phyloP scores from a whole-genome alignment of 1,140 invertebrate genomes.

The Papilio xuthus region DNA sequence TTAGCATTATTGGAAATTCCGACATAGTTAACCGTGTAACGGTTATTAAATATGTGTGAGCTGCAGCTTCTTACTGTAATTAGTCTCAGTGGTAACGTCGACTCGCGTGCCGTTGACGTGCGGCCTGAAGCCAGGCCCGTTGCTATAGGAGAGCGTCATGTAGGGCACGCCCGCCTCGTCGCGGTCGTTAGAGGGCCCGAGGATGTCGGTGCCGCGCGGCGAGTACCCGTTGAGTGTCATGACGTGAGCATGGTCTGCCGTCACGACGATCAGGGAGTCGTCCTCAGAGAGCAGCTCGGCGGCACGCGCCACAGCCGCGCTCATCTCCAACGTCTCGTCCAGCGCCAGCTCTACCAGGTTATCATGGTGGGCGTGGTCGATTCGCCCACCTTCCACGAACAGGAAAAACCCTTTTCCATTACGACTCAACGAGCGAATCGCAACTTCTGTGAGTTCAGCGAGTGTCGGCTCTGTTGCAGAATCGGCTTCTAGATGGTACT shows the following conservation, averaged over 20 bases:
- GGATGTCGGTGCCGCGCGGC: constrained; percentile 78
- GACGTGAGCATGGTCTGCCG: constrained; percentile 86
- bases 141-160: constrained; percentile 88
- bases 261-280: constrained; percentile 86
- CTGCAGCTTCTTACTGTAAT: constrained; percentile 59
- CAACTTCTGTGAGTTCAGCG: constrained; percentile 91
- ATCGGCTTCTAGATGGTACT: constrained; percentile 73
- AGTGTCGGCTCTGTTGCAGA: constrained; percentile 85
- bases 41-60: too few relatives aligned
- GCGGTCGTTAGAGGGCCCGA: constrained; percentile 71
- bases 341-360: constrained; percentile 85
- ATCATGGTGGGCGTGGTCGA: constrained; percentile 91
- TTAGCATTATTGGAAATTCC: too few relatives aligned
- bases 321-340: constrained; percentile 84
- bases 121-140: constrained; percentile 84
- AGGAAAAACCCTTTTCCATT: constrained; percentile 93
- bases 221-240: constrained; percentile 85
- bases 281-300: constrained; percentile 78
- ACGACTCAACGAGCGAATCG: constrained; percentile 88
- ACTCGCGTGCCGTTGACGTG: constrained; percentile 63
- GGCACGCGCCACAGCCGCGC: constrained; percentile 82
- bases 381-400: constrained; percentile 92
- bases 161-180: constrained; percentile 82
- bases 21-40: too few relatives aligned
- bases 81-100: constrained; percentile 54